Evolutionary conservation across 2,797 vertebrate species (phyloP), one percentile per base, ranked within the genome.

Genomic region (Enteromius anoplus): DNA sequence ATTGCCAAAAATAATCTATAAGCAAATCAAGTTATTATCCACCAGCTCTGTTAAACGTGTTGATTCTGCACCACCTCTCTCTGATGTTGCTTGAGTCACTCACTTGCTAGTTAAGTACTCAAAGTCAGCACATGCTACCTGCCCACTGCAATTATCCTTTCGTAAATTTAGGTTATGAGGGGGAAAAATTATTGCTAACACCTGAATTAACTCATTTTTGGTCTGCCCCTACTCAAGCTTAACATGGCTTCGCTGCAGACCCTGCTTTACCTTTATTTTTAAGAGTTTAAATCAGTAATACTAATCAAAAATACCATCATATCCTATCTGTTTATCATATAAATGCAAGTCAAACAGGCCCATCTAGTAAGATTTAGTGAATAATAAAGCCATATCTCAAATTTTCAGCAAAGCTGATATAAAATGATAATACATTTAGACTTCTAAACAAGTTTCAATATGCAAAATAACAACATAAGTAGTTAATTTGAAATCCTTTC

Each of bases 71-170:
- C 34, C 53, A 81, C 11, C 40, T 29, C 34, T 80, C 40, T 81
- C 68, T 29, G 66, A 17, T 70, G 42, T 42, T 60, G 23, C 49
- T 49, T 2, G 76, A 72, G 23, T 47, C 40, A 72, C 11, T 72
- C 29, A 23, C 42, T 73, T 64, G 69, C 34, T 70, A 71, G 71
- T 64, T 23, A 81, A 49, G 55, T 45, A 64, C 42, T 81, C 26
- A 49, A 71, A 58, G 40, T 81, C 79, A 81, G 23, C 37, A 23
- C 19, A 69, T 62, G 69, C 21, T 64, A 23, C 72, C 69, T 60
- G 29, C 12, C 69, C 40, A 32, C 69, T 45, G 69, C 75, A 76
- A 26, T 76, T 76, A 76, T 17, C 5, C 0, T 45, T 45, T 62
- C 1, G 3, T 45, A n/a, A 12, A 45, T 62, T 37, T 42, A 62